These are phyloP conservation scores for Julus scandinavius DNA, from an alignment of 2,888 invertebrate species.

Conservation along the genomic window DNA sequence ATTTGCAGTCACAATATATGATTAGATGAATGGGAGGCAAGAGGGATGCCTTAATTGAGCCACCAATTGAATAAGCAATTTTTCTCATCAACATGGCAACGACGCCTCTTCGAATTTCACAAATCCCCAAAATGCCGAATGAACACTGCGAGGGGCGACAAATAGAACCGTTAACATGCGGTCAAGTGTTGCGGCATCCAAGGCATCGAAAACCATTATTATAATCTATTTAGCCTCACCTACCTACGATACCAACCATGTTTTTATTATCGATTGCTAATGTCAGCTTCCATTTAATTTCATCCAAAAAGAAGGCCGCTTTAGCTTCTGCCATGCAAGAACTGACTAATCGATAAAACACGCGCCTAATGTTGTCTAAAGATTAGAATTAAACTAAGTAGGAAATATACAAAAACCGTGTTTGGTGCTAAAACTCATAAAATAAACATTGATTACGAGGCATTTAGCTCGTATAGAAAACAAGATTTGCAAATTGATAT, in stretches of 20 bases:
- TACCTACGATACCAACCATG: background rate
- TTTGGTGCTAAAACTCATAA: no score
- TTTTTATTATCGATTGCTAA: background rate
- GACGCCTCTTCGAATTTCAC: background rate
- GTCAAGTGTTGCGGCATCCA: background rate
- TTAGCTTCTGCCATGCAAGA: background rate
- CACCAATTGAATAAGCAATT: conserved; percentile 24
- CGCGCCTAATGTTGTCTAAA: no score
- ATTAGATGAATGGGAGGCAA: background rate
- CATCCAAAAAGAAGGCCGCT: background rate
- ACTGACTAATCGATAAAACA: background rate
- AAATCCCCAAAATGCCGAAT: background rate
- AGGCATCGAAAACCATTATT: background rate
- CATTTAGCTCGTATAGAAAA: no score
- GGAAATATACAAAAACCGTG: no score
- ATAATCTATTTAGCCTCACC: background rate
- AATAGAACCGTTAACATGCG: conserved; percentile 9
- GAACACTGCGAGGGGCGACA: background rate
- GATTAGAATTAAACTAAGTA: no score
- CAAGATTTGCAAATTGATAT: no score
- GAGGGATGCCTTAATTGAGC: conserved; percentile 29
- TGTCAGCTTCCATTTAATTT: background rate
- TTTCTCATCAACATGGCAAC: background rate
- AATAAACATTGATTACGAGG: no score
- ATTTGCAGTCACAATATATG: conserved; percentile 41